phyloP scores from a whole-genome alignment of 1,140 invertebrate species.

The Hyles euphorbiae region DNA sequence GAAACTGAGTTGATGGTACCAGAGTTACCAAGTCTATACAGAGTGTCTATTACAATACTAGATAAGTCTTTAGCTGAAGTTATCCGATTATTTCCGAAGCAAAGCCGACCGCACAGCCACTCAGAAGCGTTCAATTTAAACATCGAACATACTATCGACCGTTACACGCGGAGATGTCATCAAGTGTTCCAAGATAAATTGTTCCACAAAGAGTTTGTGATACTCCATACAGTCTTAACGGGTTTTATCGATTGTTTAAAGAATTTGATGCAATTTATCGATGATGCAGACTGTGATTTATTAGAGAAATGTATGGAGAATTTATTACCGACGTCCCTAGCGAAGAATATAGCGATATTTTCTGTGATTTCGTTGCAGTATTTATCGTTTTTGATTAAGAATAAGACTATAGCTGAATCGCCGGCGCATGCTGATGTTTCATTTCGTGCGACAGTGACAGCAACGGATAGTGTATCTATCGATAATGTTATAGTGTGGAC shows the following conservation, averaged over 20 bases:
- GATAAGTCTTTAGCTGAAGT: constrained; percentile 62
- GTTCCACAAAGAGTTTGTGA: constrained; percentile 66
- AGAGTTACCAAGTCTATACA: constrained; percentile 57
- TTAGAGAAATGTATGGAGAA: constrained; percentile 60
- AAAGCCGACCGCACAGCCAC: constrained; percentile 68
- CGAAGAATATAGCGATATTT: constrained; percentile 62
- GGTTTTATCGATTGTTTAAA: constrained; percentile 52
- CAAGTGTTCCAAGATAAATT: constrained; percentile 71
- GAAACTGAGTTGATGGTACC: constrained; percentile 56
- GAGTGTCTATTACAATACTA: constrained; percentile 38
- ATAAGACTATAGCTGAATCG: constrained; percentile 57
- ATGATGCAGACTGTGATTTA: constrained; percentile 60
- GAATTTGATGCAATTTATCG: constrained; percentile 41
- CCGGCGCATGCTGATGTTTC: constrained; percentile 56
- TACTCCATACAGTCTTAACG: constrained; percentile 55
- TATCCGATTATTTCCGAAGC: constrained; percentile 64
- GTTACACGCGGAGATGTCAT: constrained; percentile 68
- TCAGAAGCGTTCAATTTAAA: constrained; percentile 65
- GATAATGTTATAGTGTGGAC: constrained; percentile 50
- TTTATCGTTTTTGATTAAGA: constrained; percentile 69
- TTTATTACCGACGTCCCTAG: constrained; percentile 47
- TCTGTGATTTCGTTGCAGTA: constrained; percentile 71
- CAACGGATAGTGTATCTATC: constrained; percentile 49
- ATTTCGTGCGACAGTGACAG: constrained; percentile 40
- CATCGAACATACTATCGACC: constrained; percentile 66